Base-by-base conservation (phyloP, 1,140 invertebrate species). In the Diorhabda carinulata region DNA sequence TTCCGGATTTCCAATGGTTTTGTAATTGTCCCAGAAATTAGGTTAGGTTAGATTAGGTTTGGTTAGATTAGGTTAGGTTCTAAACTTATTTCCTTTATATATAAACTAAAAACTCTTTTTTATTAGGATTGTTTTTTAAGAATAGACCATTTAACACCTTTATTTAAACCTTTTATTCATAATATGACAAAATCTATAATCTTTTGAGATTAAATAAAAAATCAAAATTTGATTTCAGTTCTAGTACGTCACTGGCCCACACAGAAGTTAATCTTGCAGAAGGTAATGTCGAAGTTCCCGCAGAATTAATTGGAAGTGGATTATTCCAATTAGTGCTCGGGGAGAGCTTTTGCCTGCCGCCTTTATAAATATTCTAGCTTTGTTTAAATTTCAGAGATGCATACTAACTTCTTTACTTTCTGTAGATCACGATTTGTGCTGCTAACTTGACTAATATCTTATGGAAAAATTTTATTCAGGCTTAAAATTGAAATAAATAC, bases 241-340 rank as follows among this genome's bases (percentile, higher is more conserved):
- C 9, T 5, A 42, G 43, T 58, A 62, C 61, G 43, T 43, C 61
- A 63, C 65, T 67, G 64, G n/a, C 59, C 43, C 42, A 43, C 5
- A 43, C 42, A 43, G 61, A 69, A 68, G 70, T 75, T 72, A 75
- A 75, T 75, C 72, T 70, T 73, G 72, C 71, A 77, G 73, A 76
- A 78, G 77, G 77, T 78, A 73, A 73, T 73, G 74, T 73, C 72
- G 74, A 75, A 76, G 75, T 76, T 76, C 67, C 76, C 75, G 70
- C 77, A 73, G 75, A 78, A 77, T 78, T 78, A 78, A 78, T 78
- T 78, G 77, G 74, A 76, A 78, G 69, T 78, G 77, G 77, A 78
- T 78, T 78, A 78, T 78, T 78, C 77, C 77, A 78, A 78, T 78
- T 78, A 78, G 76, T 77, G 77, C 70, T 77, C 62, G 57, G 74